phyloP scores from a whole-genome alignment of 2,888 invertebrate genomes.

The Willowsia nigromaculata region DNA sequence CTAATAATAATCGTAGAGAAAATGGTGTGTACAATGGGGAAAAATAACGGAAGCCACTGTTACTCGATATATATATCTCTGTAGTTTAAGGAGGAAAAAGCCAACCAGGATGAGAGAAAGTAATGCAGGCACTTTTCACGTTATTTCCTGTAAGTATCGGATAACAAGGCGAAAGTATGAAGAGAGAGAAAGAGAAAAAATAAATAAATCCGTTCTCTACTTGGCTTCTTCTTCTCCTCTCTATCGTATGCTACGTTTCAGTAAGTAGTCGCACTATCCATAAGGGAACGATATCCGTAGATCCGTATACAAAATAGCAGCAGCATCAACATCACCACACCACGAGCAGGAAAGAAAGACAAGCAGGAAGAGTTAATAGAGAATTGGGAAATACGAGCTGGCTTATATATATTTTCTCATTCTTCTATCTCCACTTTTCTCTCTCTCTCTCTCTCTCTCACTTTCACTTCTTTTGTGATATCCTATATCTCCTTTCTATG shows the following conservation, averaged over 20 bases:
- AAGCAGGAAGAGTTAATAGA: slow-evolving; percentile 19
- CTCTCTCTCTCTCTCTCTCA: neutral
- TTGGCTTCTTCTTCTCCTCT: neutral
- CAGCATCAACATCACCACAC: no score
- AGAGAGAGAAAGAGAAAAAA: neutral
- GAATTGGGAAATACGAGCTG: slow-evolving; percentile 28
- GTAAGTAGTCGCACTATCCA: slow-evolving; percentile 27
- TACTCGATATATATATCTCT: neutral
- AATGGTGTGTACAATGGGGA: slow-evolving; percentile 8
- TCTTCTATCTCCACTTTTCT: neutral
- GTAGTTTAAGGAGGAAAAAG: neutral
- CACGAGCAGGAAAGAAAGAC: slow-evolving; percentile 6
- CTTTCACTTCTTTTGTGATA: neutral
- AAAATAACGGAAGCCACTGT: slow-evolving; percentile 34
- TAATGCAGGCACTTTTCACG: slow-evolving; percentile 38
- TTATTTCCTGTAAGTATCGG: slow-evolving; percentile 39
- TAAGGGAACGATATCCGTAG: slow-evolving; percentile 61
- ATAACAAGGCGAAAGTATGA: slow-evolving; percentile 38
- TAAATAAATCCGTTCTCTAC: neutral
- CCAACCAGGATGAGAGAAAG: neutral
- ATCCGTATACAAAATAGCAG: neutral
- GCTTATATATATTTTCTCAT: slow-evolving; percentile 5
- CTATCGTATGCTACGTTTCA: neutral
- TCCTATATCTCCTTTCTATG: neutral
- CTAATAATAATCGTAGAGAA: neutral